Conservation (phyloP, 2,113 vertebrate species). For the Alexandromys fortis region DNA sequence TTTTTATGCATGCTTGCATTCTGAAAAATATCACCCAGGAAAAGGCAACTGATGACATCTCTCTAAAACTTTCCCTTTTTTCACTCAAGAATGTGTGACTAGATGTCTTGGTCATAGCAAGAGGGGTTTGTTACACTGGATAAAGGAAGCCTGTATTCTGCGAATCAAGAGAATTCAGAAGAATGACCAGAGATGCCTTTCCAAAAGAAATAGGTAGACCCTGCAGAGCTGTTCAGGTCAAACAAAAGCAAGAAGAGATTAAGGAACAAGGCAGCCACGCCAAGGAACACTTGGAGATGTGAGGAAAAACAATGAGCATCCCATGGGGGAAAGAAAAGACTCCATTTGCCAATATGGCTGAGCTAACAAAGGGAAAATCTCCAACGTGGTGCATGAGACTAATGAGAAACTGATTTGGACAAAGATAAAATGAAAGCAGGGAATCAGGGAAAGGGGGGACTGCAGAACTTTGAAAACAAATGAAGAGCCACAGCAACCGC, state of each 20-base stretch:
- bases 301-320: background rate
- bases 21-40: background rate
- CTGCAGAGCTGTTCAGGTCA: background rate
- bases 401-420: background rate
- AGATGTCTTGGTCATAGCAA: background rate
- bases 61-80: background rate
- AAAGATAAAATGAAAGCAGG: background rate
- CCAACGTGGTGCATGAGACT: background rate
- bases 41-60: background rate
- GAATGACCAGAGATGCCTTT: background rate
- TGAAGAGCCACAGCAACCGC: background rate
- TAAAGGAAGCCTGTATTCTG: background rate
- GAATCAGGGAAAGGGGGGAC: background rate
- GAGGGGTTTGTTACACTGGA: background rate
- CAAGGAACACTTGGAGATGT: rapidly evolving
- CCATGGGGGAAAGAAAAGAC: too few relatives aligned
- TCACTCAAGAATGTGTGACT: background rate
- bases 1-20: background rate
- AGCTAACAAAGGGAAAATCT: background rate
- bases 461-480: background rate
- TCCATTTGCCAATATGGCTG: background rate
- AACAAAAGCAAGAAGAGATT: background rate
- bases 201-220: background rate
- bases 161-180: background rate
- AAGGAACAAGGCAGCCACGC: background rate